Percentiles rank a stretch among this genome's conserved stretches.
Evolutionary conservation across 2,797 vertebrate species (phyloP).

Genomic region (Fundulus diaphanus): DNA sequence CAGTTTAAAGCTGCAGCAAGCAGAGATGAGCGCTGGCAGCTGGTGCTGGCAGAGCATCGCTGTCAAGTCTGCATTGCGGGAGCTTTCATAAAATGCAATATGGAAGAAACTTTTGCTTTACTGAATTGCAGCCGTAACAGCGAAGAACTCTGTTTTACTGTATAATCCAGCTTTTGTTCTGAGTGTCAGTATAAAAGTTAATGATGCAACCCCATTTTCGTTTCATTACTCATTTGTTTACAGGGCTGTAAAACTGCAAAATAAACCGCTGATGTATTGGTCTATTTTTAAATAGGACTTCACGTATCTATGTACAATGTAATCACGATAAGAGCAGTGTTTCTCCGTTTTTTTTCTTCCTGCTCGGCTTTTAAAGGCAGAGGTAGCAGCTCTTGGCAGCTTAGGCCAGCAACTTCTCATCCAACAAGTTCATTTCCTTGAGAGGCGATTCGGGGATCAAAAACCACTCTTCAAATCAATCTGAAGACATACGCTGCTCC

Average conservation of each 20-base stretch:
- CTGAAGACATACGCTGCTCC: slow-evolving; percentile 30
- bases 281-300: slow-evolving; percentile 9
- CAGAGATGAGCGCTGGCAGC: slow-evolving; percentile 50
- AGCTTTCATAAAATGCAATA: slow-evolving; percentile 14
- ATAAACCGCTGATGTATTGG: neutral
- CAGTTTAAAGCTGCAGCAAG: slow-evolving; percentile 19
- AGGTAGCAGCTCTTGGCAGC: slow-evolving; percentile 19
- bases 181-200: neutral
- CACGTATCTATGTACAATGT: neutral
- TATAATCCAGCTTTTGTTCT: neutral
- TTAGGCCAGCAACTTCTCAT: neutral
- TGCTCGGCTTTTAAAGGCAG: neutral
- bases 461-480: slow-evolving; percentile 24
- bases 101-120: neutral
- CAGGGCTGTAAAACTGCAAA: neutral
- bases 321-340: slow-evolving; percentile 11
- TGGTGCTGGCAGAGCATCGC: slow-evolving; percentile 37
- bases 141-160: neutral
- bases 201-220: neutral
- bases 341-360: neutral
- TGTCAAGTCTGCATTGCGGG: slow-evolving; percentile 18
- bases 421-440: slow-evolving; percentile 24
- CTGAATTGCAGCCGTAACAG: slow-evolving; percentile 2
- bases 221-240: neutral
- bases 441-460: slow-evolving; percentile 23